Evolutionary conservation across 2,888 invertebrate genomes (phyloP), one percentile per base, ranked within the genome.

Genomic region (Furcula furcula): DNA sequence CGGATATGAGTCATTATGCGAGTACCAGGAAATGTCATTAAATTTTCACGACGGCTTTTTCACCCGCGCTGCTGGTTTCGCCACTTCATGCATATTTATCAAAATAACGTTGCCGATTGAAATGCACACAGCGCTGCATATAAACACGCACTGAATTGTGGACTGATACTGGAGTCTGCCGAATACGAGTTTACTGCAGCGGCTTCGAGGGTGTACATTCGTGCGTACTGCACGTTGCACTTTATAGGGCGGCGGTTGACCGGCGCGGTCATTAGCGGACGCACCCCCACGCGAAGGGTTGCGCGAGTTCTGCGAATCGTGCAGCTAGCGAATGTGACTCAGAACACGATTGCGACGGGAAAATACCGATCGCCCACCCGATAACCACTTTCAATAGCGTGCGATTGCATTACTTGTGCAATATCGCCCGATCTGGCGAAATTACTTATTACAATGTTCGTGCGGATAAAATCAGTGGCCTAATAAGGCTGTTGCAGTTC

Each of bases 41-140:
- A 85, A 85, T 83, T 88, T 87, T 84, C 87, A 88, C 84, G 78
- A 83, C 81, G 76, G 79, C 78, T 83, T 84, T 85, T 85, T 76
- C 78, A 76, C 75, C 67, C 72, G 74, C 72, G 66, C 71, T 10
- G 26, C 69, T 73, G 73, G 81, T 80, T 85, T 82, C 72, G 78
- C 78, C 66, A 71, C 74, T 84, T 85, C 85, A 87, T 88, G 80
- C 86, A 88, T 88, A 88, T 88, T 87, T 86, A 87, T 87, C 85
- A 84, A 85, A 87, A 87, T 85, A 86, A 84, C 84, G 81, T 76
- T 72, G 78, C 74, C 85, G 86, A 87, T 87, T 87, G 86, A 85
- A 86, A 86, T 81, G 82, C n/a, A n/a, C n/a, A n/a, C n/a, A n/a
- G n/a, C n/a, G n/a, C 77, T 86, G 85, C 84, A 86, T 84, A 85